Evolutionary conservation across 2,888 invertebrate genomes (phyloP).

Genomic region (Amorpha juglandis): DNA sequence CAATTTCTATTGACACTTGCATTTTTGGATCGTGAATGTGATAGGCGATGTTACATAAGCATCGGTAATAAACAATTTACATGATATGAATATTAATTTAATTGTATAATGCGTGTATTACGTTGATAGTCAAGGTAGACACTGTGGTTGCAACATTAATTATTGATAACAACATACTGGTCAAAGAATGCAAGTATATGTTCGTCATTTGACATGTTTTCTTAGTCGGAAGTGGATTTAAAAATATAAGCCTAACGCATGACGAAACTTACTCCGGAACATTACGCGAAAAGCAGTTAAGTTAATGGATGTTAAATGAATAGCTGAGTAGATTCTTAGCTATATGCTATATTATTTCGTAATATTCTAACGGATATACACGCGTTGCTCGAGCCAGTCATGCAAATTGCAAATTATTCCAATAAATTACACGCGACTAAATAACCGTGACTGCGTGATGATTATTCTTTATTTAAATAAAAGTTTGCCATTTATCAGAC

Average conservation of each 20-base stretch:
- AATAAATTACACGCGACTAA: conserved; percentile 33
- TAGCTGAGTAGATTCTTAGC: conserved; percentile 28
- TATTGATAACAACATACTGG: background rate
- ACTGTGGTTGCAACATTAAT: background rate
- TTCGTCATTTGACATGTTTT: background rate
- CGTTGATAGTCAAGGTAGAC: background rate
- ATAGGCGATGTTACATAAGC: conserved; percentile 43
- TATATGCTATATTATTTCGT: conserved; percentile 31
- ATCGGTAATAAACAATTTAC: conserved; percentile 29
- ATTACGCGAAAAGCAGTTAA: conserved; percentile 29
- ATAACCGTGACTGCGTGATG: conserved; percentile 18
- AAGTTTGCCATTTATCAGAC: conserved; percentile 17
- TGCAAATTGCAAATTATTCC: conserved; percentile 35
- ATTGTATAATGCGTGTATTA: background rate
- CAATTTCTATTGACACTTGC: conserved; percentile 67
- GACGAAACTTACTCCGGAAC: conserved; percentile 10
- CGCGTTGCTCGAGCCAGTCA: conserved; percentile 36
- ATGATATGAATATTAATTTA: conserved; percentile 30
- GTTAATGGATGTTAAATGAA: conserved; percentile 29
- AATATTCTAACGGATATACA: conserved; percentile 38
- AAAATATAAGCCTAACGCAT: background rate
- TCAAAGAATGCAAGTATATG: background rate
- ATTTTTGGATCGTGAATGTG: conserved; percentile 48
- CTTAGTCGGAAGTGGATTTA: background rate
- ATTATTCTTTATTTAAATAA: conserved; percentile 11